Evolutionary conservation across 2,888 invertebrate species (phyloP), one percentile per base, ranked within the genome.

Genomic region (Atherix ibis): DNA sequence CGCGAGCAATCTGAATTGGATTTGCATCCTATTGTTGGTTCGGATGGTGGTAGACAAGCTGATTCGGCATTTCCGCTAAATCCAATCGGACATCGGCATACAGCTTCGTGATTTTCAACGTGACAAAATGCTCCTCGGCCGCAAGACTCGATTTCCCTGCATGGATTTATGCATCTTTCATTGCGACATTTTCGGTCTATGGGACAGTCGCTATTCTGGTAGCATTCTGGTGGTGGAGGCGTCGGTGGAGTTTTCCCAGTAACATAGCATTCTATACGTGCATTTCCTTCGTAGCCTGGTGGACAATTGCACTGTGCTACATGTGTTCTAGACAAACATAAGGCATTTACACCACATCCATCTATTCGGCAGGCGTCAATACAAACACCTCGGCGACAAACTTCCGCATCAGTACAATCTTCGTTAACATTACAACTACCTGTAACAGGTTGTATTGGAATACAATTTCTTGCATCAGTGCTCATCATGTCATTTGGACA

Each of bases 401-500:
- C 73, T 47, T 85, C 79, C 1, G 70, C 65, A 40, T 74, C 73
- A 5, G 66, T 63, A 51, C 89, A 91, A 42, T 89, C 84, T 2
- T 71, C 65, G 54, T 87, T 81, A 1, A 65, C 61, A 32, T 70
- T 67, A 50, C 87, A 88, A 46, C 77, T 72, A 3, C 63, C 54
- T 40, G 62, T 52, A 3, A 68, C 63, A 40, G 66, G 64, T 26
- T 67, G 62, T 17, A 70, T 67, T 16, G 64, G 55, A 41, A 72
- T 70, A 55, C 88, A 88, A 42, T 73, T 73, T 44, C 77, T 80
- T 35, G 75, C 73, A 5, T 67, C 67, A 43, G 81, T 79, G 0
- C 76, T 73, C 28, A 82, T 69, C 1, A 80, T 82, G 40, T 87
- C 85, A 26, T 77, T 69, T 12, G 85, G 82, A 58, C 89, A 91